Evolutionary conservation across 2,113 vertebrate genomes (phyloP).

Genomic region (Pseudorasbora parva): DNA sequence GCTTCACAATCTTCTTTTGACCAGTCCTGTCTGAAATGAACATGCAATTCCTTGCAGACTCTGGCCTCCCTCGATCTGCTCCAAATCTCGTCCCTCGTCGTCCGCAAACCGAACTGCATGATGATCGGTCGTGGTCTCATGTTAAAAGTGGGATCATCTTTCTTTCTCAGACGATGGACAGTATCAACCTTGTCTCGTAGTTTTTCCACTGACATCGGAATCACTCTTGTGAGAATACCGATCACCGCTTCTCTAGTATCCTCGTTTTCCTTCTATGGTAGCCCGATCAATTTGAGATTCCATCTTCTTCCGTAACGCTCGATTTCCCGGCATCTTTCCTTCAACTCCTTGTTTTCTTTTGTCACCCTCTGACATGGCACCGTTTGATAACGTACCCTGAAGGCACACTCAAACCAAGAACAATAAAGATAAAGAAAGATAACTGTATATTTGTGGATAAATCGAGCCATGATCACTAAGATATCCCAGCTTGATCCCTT

Average conservation of each 20-base stretch:
- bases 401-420: too few relatives aligned
- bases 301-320: conserved; percentile 20
- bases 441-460: too few relatives aligned
- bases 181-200: conserved; percentile 25
- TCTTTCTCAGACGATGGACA: conserved; percentile 31
- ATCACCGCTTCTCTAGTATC: conserved; percentile 40
- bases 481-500: too few relatives aligned
- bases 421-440: too few relatives aligned
- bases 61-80: conserved; percentile 6
- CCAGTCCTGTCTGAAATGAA: too few relatives aligned
- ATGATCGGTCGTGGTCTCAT: neutral
- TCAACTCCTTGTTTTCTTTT: neutral
- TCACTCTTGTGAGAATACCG: conserved; percentile 46
- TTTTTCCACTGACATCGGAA: conserved; percentile 43
- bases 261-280: conserved; percentile 43
- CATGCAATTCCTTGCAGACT: too few relatives aligned
- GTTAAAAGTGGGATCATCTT: conserved; percentile 3
- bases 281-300: conserved; percentile 43
- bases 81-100: neutral
- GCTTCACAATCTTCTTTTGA: conserved; percentile 18
- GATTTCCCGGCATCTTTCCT: neutral
- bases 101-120: neutral
- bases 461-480: too few relatives aligned
- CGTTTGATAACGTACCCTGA: too few relatives aligned
- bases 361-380: too few relatives aligned